Conservation (phyloP, 2,888 invertebrate species). For the Sympetrum striolatum region DNA sequence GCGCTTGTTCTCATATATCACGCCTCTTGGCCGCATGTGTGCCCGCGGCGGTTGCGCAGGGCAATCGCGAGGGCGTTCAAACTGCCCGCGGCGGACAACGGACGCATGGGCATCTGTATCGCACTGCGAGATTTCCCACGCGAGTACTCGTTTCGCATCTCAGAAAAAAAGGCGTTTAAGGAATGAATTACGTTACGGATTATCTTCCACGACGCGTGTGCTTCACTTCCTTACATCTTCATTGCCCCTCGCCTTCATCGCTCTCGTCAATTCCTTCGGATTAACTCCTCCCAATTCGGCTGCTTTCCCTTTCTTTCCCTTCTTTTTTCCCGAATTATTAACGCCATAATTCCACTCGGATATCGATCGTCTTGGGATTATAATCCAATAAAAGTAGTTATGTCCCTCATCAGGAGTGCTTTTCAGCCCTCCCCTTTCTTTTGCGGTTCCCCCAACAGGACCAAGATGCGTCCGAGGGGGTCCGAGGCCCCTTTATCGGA, state of each 20-base stretch:
- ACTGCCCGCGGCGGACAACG: neutral
- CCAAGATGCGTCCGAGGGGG: neutral
- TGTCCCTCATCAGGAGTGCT: conserved; percentile 14
- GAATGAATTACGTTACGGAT: no score
- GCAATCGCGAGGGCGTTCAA: neutral
- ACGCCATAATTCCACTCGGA: conserved; percentile 1
- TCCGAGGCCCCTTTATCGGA: neutral
- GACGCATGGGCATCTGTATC: neutral
- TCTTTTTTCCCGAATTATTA: neutral
- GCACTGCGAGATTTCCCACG: neutral
- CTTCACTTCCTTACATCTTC: neutral
- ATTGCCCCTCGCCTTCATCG: no score
- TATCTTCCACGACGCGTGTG: no score
- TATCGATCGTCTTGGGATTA: conserved; percentile 32
- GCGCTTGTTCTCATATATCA: neutral
- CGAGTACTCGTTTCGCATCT: neutral
- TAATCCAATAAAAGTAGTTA: conserved; percentile 28
- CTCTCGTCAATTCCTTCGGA: no score
- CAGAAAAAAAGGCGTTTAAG: no score
- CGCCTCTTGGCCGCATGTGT: neutral
- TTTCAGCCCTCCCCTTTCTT: neutral
- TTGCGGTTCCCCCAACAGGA: neutral
- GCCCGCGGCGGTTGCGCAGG: neutral
- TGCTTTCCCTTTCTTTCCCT: neutral
- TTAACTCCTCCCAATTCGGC: no score